phyloP scores from a whole-genome alignment of 2,113 vertebrate species.

The Phasianus colchicus region DNA sequence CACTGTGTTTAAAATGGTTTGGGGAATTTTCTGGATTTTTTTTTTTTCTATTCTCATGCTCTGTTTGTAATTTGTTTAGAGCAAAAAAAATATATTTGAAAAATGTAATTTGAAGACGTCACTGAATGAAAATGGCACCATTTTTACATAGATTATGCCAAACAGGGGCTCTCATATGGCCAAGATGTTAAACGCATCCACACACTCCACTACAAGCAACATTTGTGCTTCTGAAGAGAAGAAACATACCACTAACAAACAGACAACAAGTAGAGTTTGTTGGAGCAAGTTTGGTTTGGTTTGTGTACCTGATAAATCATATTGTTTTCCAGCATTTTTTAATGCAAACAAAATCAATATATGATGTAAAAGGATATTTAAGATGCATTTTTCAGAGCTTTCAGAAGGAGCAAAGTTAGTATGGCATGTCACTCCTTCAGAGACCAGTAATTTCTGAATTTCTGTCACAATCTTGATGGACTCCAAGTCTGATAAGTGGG shows the following conservation, averaged over 20 bases:
- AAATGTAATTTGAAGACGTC: not conserved
- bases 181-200: not conserved
- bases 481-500: not conserved
- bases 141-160: not conserved
- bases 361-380: slow-evolving; percentile 60
- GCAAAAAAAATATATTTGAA: not conserved
- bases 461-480: not conserved
- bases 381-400: slow-evolving; percentile 26
- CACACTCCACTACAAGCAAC: not conserved
- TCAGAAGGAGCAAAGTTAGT: slow-evolving; percentile 52
- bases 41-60: not conserved
- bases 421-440: slow-evolving; percentile 42
- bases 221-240: not conserved
- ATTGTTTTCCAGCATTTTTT: not conserved
- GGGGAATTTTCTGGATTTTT: not conserved
- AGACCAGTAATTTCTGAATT: slow-evolving; percentile 29
- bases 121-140: not conserved
- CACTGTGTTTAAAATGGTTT: not conserved
- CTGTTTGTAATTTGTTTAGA: not conserved
- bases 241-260: not conserved
- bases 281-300: not conserved
- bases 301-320: slow-evolving; percentile 23
- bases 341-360: slow-evolving; percentile 54
- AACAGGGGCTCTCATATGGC: not conserved
- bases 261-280: not conserved